Evolutionary conservation across 2,113 vertebrate species (phyloP).

Genomic region (Chlorodrepanis virens): DNA sequence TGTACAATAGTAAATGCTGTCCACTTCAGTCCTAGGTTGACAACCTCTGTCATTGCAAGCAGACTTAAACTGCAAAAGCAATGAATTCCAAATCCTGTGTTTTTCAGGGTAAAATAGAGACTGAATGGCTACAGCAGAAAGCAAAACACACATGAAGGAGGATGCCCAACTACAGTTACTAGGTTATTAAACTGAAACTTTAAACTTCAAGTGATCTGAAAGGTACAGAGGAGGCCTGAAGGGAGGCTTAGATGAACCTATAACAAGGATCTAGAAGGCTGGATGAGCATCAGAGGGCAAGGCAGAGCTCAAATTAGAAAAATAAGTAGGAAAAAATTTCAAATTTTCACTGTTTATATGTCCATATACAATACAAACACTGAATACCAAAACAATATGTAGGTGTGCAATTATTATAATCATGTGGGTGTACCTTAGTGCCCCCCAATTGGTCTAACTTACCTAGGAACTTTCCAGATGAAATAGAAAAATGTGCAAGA

Average conservation of each 20-base stretch:
- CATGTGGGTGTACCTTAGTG: not conserved
- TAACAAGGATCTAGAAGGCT: not conserved
- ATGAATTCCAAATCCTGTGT: not conserved
- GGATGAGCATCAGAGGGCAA: not conserved
- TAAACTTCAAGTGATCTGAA: not conserved
- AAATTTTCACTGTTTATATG: not conserved
- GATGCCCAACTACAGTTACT: not conserved
- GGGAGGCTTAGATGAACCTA: not conserved
- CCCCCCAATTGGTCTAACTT: not conserved
- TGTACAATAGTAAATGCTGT: not conserved
- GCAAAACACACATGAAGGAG: not conserved
- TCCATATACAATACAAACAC: not conserved
- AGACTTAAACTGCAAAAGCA: not conserved
- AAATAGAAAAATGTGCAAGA: not conserved
- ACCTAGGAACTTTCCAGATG: not conserved
- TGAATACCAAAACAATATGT: not conserved
- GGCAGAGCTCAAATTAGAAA: not conserved
- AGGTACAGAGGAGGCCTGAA: not conserved
- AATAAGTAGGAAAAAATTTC: not conserved
- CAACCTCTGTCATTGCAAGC: not conserved
- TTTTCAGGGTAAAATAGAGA: not conserved
- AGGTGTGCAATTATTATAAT: not conserved
- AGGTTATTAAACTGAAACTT: conserved; percentile 17
- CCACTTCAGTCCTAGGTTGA: not conserved
- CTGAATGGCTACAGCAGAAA: not conserved